A percentile compares a stretch with the other conserved stretches of the same genome.
Evolutionary conservation across 2,113 vertebrate genomes (phyloP).

Genomic region (Alligator mississippiensis): DNA sequence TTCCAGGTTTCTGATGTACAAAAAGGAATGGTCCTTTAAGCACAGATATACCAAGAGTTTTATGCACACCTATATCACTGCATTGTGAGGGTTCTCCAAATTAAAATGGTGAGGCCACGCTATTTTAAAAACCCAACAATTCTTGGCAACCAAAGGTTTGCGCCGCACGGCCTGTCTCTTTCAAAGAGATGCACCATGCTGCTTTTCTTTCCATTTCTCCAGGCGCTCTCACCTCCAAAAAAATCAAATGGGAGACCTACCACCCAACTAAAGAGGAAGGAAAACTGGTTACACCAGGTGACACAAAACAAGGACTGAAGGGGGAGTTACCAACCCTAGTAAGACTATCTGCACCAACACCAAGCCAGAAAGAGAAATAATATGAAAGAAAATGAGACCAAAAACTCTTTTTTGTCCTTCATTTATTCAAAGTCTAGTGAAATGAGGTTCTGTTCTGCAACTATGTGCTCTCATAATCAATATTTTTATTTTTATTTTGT

Average conservation of each 20-base stretch:
- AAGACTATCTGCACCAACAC: neutral
- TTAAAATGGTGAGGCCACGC: neutral
- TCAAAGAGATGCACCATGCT: neutral
- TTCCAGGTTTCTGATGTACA: neutral
- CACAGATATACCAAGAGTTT: neutral
- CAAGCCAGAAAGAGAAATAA: neutral
- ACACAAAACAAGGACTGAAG: fast-evolving
- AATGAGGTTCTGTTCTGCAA: neutral
- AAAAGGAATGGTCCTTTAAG: neutral
- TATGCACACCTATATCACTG: neutral
- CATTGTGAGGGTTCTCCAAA: neutral
- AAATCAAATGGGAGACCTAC: neutral
- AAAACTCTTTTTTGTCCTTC: neutral
- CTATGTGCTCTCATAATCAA: neutral
- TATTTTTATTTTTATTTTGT: neutral
- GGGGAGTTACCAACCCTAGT: neutral
- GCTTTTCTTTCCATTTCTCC: neutral
- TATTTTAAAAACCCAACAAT: neutral
- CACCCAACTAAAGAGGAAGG: neutral
- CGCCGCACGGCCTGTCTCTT: neutral
- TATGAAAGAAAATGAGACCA: fast-evolving
- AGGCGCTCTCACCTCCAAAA: neutral
- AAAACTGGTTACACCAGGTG: neutral
- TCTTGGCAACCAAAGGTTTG: neutral
- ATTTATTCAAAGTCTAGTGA: neutral